These are phyloP conservation scores for Aselliscus stoliczkanus DNA, from an alignment of 2,797 vertebrate genomes.

Conservation along the genomic window DNA sequence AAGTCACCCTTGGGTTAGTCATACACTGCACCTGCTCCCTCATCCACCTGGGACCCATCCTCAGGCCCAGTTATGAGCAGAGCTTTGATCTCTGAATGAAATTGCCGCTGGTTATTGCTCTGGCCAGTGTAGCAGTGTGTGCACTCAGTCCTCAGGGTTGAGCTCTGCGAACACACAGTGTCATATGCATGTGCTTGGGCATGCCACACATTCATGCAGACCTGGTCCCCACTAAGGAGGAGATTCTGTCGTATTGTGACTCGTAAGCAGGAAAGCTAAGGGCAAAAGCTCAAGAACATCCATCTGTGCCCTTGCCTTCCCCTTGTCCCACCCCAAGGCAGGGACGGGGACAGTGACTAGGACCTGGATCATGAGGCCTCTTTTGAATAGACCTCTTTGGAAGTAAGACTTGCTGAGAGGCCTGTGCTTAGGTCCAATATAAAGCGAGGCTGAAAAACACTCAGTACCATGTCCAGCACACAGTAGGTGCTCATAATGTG, in stretches of 20 bases:
- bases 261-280: not conserved
- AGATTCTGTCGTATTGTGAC: not conserved
- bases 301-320: not conserved
- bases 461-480: not conserved
- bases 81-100: conserved; percentile 57
- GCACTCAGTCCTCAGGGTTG: not conserved
- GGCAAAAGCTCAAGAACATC: not conserved
- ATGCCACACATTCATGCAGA: not conserved
- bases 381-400: not conserved
- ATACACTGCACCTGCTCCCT: conserved; percentile 42
- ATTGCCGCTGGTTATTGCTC: conserved; percentile 50
- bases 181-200: not conserved
- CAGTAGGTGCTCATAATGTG: not conserved
- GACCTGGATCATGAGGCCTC: not conserved
- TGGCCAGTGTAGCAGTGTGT: not conserved
- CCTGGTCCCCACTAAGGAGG: not conserved
- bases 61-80: conserved; percentile 27
- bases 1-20: conserved; percentile 44
- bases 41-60: conserved; percentile 13
- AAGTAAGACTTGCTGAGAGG: not conserved
- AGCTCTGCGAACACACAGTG: not conserved
- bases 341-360: not conserved
- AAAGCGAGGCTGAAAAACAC: not conserved
- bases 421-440: not conserved
- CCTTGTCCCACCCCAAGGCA: not conserved